These are phyloP conservation scores for Dryobotodes eremita DNA, from an alignment of 2,888 invertebrate species.

Conservation along the genomic window DNA sequence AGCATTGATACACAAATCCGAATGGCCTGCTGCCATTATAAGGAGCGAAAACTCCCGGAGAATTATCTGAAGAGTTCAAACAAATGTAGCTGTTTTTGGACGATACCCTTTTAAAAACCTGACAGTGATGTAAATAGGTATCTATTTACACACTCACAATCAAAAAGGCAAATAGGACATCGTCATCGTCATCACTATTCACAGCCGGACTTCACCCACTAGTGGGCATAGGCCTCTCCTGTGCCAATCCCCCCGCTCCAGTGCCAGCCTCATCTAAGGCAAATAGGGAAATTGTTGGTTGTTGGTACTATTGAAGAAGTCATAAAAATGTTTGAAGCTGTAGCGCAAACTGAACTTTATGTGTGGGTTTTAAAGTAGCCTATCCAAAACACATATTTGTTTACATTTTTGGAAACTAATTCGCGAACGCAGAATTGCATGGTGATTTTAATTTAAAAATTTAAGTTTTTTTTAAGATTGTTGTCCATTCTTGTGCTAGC, in stretches of 20 bases:
- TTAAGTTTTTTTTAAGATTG: too few relatives aligned
- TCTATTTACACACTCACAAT: not conserved
- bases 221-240: too few relatives aligned
- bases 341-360: not conserved
- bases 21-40: not conserved
- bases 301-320: not conserved
- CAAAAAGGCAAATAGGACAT: not conserved
- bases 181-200: too few relatives aligned
- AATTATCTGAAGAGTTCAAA: not conserved
- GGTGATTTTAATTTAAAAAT: not conserved
- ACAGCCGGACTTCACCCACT: too few relatives aligned
- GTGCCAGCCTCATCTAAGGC: not conserved
- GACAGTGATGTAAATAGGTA: not conserved
- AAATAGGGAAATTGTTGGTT: not conserved
- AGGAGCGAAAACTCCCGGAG: too few relatives aligned
- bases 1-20: constrained; percentile 1
- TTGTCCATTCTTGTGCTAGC: not conserved
- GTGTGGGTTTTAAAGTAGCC: not conserved
- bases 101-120: not conserved
- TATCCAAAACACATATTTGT: not conserved
- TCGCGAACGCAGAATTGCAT: not conserved
- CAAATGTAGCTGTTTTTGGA: not conserved
- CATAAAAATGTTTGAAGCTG: not conserved
- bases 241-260: too few relatives aligned
- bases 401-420: not conserved